Base-by-base conservation (phyloP, 2,888 invertebrate species). In the Neoascia interrupta region DNA sequence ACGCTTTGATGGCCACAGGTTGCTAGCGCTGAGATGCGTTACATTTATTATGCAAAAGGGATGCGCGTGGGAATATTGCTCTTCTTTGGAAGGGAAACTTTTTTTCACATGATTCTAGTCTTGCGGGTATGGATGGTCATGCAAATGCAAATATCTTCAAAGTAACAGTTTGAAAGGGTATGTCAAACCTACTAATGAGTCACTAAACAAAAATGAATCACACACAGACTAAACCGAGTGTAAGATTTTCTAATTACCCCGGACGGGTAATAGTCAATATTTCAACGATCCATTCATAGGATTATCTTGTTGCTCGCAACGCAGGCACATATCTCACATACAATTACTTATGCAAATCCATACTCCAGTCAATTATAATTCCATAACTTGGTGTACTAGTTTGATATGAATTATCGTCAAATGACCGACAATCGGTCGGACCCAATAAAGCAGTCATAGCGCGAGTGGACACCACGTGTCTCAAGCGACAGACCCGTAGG, bases 281-380 rank as follows among this genome's bases (percentile, higher is more conserved):
- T 73, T 61, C 49, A 68, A 61, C 54, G 66, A 61, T 61, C 61
- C 73, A 79, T 79, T 79, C 66, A 79, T 73, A 72, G 61, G 21
- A 60, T 63, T 76, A 54, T 60, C 56, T 60, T 34, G 60, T n/a
- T 51, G 53, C 53, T 61, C 28, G 5, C 43, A 43, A 61, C 54
- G 53, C n/a, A n/a, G n/a, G n/a, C 54, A 53, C 45, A 69, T 69
- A 69, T 69, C 70, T 76, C 64, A 76, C 58, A 70, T 28, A 11
- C 36, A 37, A 39, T 53, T 13, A 37, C 41, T 60, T 63, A 75
- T 75, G 69, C 75, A 75, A 75, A 70, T 75, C 16, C 34, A 43
- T 75, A 61, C 23, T 63, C 43, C 41, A 75, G 54, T 63, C 51
- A 69, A 69, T 69, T 75, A 69, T 45, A 53, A 53, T 70, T 70